Evolutionary conservation across 2,888 invertebrate species (phyloP), one percentile per base, ranked within the genome.

Genomic region (Drosophila neoperkinsi): DNA sequence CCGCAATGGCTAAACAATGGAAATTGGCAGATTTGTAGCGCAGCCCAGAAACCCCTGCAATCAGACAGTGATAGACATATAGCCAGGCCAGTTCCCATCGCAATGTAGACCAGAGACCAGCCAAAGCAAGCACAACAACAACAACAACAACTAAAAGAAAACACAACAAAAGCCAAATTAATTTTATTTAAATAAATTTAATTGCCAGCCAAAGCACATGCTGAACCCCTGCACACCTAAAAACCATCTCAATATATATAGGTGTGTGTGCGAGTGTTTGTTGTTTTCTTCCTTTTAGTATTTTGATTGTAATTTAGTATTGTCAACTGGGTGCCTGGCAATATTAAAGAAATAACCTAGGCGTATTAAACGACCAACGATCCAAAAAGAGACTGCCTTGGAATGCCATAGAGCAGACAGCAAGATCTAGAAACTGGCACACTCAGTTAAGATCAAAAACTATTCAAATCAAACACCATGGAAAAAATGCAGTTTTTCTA

Each of bases 111-210:
- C 73, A 79, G 67, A 58, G 60, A 79, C 65, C 74, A 77, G 77
- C 68, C 70, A 73, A 73, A 72, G 59, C 53, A 77, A 75, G 11
- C 25, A 56, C 30, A 72, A 43, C 16, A 33, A 21, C 11, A 55
- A 53, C 25, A 25, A 53, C 25, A 25, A 46, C 28, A 51, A n/a
- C 51, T 11, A 36, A 55, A n/a, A 55, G 2, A 55, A 34, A 36
- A 31, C 55, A 71, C 59, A 70, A 64, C 55, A 73, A 71, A 61
- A 74, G 67, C 71, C 79, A 80, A 84, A 84, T 88, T 80, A 80
- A 84, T 88, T 89, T 88, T 82, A 84, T 84, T 90, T 84, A 82
- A 90, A 91, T 91, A 89, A 88, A 91, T 90, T 84, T 91, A 91
- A 91, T 91, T 91, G 91, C 89, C 88, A 91, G 86, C 77, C 77